These are phyloP conservation scores for Erpornis zantholeuca DNA, from an alignment of 2,113 vertebrate species.

Conservation along the genomic window DNA sequence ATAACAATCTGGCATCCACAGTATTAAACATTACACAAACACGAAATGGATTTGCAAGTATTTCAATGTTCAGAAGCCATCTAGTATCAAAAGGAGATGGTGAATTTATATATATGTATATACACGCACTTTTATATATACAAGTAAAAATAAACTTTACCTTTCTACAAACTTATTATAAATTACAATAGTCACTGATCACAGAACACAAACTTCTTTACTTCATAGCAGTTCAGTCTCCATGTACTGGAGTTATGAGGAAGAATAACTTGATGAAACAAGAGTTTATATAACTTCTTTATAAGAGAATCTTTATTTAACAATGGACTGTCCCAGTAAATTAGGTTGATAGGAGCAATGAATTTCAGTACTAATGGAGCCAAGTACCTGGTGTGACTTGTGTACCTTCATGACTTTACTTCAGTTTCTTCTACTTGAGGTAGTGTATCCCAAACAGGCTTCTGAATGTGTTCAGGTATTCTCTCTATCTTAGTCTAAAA, in stretches of 20 bases:
- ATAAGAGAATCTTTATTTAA: constrained; percentile 31
- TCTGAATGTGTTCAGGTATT: constrained; percentile 88
- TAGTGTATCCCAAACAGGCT: constrained; percentile 84
- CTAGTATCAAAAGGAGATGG: not conserved
- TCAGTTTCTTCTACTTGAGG: constrained; percentile 55
- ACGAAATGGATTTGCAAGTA: not conserved
- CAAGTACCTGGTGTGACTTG: not conserved
- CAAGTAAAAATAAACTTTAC: not conserved
- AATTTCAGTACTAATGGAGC: not conserved
- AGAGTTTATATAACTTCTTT: not conserved
- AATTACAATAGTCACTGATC: not conserved
- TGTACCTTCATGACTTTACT: constrained; percentile 48
- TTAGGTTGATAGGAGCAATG: not conserved
- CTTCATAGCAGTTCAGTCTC: not conserved
- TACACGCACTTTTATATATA: not conserved
- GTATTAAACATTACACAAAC: not conserved
- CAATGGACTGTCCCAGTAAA: not conserved
- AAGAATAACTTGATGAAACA: not conserved
- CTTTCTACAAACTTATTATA: not conserved
- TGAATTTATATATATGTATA: not conserved
- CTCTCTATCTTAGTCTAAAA: constrained; percentile 85
- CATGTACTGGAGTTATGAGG: not conserved
- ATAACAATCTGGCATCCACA: not conserved
- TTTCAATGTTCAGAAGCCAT: not conserved
- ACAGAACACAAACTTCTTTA: not conserved